Conservation (phyloP, 1,140 invertebrate species). For the Neotoxoptera formosana region DNA sequence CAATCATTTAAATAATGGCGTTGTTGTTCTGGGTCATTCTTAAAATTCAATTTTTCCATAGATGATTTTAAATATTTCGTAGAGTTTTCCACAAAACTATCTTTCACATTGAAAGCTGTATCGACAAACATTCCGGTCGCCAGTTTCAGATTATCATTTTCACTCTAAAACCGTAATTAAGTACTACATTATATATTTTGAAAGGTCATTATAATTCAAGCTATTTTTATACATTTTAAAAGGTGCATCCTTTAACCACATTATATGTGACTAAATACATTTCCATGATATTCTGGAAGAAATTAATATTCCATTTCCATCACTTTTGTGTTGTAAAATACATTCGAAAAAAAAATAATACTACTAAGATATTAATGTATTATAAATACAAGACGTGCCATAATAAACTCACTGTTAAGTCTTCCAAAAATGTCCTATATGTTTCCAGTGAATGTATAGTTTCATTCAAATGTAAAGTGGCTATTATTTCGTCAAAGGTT, state of each 20-base stretch:
- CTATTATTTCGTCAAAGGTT: conserved; percentile 68
- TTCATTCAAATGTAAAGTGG: conserved; percentile 46
- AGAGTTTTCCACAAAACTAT: conserved; percentile 6
- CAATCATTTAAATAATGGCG: conserved; percentile 33
- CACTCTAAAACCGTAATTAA: conserved; percentile 14
- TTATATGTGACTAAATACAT: no score
- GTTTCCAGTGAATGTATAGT: background rate
- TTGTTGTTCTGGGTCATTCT: background rate
- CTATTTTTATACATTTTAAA: no score
- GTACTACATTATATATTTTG: no score
- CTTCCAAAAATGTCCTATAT: background rate
- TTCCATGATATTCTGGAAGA: no score
- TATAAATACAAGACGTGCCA: no score
- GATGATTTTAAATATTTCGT: conserved; percentile 17
- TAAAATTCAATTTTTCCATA: conserved; percentile 17
- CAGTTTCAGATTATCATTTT: background rate
- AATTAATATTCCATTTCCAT: no score
- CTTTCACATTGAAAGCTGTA: background rate
- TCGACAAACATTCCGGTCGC: conserved; percentile 45
- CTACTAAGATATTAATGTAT: background rate
- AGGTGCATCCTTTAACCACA: no score
- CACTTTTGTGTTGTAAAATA: no score
- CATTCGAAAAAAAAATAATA: no score
- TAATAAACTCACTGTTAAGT: background rate
- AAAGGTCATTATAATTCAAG: no score